Evolutionary conservation across 2,888 invertebrate species (phyloP).

Genomic region (Drosophila multiciliata): DNA sequence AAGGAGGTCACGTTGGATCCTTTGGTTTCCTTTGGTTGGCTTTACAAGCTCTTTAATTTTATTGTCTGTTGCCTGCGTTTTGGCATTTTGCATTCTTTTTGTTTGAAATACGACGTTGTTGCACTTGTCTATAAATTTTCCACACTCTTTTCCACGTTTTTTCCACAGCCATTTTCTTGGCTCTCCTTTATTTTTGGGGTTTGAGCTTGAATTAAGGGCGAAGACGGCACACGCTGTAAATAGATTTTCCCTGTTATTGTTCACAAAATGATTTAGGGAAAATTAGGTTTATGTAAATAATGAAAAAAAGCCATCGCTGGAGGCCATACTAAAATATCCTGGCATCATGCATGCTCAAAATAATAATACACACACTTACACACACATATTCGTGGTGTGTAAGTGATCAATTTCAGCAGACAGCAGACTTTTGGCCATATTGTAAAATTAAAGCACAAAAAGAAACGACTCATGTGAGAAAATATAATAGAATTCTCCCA

Average conservation of each 20-base stretch:
- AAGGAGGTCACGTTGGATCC: constrained; percentile 41
- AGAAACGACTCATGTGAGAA: not conserved
- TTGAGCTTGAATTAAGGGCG: constrained; percentile 50
- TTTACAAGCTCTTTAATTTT: constrained; percentile 71
- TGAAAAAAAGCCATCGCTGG: constrained; percentile 67
- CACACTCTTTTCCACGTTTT: constrained; percentile 40
- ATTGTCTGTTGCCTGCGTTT: constrained; percentile 66
- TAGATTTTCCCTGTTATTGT: constrained; percentile 79
- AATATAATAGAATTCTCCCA: not conserved
- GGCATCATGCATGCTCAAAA: constrained; percentile 40
- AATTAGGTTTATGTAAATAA: constrained; percentile 85
- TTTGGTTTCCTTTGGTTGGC: constrained; percentile 40
- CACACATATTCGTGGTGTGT: constrained; percentile 5
- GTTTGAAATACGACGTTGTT: constrained; percentile 51
- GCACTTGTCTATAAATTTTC: constrained; percentile 73
- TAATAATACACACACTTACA: constrained; percentile 9
- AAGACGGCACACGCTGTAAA: constrained; percentile 67
- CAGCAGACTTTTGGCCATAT: constrained; percentile 41
- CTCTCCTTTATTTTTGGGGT: constrained; percentile 19
- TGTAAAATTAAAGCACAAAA: constrained; percentile 46
- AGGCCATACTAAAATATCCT: constrained; percentile 54
- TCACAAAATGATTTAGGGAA: constrained; percentile 84
- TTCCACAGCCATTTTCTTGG: constrained; percentile 31
- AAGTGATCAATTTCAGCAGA: constrained; percentile 46
- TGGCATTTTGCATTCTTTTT: constrained; percentile 42